Evolutionary conservation across 2,888 invertebrate species (phyloP).

Genomic region (Drosophila tanythrix): DNA sequence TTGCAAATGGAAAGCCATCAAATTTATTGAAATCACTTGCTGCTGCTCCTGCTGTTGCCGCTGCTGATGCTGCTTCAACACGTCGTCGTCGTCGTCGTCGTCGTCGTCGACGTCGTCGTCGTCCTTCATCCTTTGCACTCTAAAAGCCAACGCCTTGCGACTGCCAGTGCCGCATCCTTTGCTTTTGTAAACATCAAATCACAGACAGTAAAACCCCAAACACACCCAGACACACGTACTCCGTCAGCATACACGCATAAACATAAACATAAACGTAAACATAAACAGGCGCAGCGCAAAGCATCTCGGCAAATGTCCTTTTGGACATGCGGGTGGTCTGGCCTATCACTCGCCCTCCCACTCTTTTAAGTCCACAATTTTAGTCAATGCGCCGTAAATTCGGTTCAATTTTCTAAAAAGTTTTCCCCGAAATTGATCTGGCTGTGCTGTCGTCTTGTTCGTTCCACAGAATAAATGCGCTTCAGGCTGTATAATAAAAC

Average conservation of each 20-base stretch:
- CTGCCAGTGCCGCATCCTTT: constrained; percentile 70
- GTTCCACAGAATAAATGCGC: constrained; percentile 13
- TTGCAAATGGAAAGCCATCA: constrained; percentile 84
- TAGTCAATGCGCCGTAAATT: constrained; percentile 64
- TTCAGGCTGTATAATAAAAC: constrained; percentile 46
- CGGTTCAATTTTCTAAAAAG: constrained; percentile 75
- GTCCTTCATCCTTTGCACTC: constrained; percentile 44
- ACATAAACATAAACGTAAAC: constrained; percentile 77
- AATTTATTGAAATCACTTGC: constrained; percentile 85
- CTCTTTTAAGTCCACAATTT: constrained; percentile 39
- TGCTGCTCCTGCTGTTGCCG: constrained; percentile 58
- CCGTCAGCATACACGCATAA: constrained; percentile 48
- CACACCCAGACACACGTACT: constrained; percentile 35
- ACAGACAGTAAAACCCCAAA: constrained; percentile 74
- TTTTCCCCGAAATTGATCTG: constrained; percentile 62
- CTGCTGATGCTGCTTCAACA: constrained; percentile 45
- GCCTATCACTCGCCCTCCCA: neutral
- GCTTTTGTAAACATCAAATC: constrained; percentile 79
- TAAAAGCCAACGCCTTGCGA: constrained; percentile 32
- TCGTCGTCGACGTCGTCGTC: constrained; percentile 20
- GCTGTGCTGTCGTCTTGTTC: neutral
- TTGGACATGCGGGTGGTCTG: constrained; percentile 62
- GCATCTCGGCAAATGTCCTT: constrained; percentile 67
- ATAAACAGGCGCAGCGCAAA: constrained; percentile 63
- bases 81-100: constrained; percentile 40